phyloP scores from a whole-genome alignment of 2,888 invertebrate genomes.

The Leptopterna dolabrata region DNA sequence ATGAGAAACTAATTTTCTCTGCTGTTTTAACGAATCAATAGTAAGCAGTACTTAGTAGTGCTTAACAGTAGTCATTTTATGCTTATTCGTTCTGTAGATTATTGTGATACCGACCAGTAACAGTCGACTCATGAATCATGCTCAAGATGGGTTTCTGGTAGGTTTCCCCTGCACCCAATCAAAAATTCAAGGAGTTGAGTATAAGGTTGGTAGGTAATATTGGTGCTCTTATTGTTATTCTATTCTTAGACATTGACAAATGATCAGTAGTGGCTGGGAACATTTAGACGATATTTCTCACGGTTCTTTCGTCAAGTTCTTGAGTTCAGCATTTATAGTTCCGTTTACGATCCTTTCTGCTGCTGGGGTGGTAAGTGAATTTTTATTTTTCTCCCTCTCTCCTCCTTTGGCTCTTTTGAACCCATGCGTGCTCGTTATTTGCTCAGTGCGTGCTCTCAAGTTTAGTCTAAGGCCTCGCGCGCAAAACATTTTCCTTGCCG shows the following conservation, averaged over 20 bases:
- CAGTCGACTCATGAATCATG: too few relatives aligned
- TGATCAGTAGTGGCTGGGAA: not conserved
- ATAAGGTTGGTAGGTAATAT: too few relatives aligned
- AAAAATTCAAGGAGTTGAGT: too few relatives aligned
- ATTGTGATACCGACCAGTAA: too few relatives aligned
- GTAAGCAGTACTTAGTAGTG: too few relatives aligned
- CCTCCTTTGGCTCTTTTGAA: not conserved
- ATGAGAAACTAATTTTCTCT: too few relatives aligned
- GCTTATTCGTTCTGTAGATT: too few relatives aligned
- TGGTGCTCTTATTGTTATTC: too few relatives aligned
- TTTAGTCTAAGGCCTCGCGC: not conserved
- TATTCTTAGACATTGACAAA: not conserved
- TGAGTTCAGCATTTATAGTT: not conserved
- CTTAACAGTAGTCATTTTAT: too few relatives aligned
- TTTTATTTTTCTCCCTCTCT: not conserved
- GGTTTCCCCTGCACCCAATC: too few relatives aligned
- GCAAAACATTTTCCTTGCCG: not conserved
- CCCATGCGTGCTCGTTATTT: slow-evolving; percentile 6
- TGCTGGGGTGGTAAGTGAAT: not conserved
- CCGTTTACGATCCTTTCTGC: not conserved
- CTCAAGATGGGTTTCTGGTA: too few relatives aligned
- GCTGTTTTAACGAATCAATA: too few relatives aligned
- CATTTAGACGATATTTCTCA: not conserved
- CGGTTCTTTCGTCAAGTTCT: not conserved
- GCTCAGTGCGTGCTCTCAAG: not conserved